Evolutionary conservation across 2,113 vertebrate genomes (phyloP).

Genomic region (Osmerus eperlanus): DNA sequence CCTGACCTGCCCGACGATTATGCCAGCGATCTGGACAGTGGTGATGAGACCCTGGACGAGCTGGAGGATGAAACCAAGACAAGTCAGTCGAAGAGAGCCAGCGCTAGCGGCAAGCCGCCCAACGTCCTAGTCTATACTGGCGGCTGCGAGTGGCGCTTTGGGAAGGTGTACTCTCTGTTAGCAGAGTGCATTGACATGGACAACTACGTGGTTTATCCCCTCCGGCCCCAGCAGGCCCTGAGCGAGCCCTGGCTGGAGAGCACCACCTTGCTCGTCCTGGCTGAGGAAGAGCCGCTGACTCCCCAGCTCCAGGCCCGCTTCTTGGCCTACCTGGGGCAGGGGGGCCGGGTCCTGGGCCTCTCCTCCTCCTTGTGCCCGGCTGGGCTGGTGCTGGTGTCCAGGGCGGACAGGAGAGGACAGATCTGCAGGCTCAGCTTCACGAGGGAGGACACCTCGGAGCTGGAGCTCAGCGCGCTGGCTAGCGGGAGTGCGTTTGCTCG

Average conservation of each 20-base stretch:
- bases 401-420: conserved; percentile 24
- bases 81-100: conserved; percentile 34
- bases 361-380: conserved; percentile 73
- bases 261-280: conserved; percentile 80
- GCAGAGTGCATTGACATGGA: conserved; percentile 75
- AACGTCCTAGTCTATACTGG: conserved; percentile 87
- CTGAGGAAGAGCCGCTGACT: conserved; percentile 64
- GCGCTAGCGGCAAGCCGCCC: conserved; percentile 72
- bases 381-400: conserved; percentile 67
- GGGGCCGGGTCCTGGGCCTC: conserved; percentile 83
- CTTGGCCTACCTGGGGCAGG: conserved; percentile 76
- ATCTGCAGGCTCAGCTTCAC: conserved; percentile 75
- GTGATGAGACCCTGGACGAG: conserved; percentile 40
- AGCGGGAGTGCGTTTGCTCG: conserved; percentile 73
- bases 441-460: conserved; percentile 58
- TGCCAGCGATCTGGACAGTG: conserved; percentile 15
- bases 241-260: conserved; percentile 86
- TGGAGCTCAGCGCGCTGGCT: conserved; percentile 71
- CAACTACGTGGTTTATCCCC: conserved; percentile 78
- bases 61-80: neutral
- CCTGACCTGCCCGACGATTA: conserved; percentile 77
- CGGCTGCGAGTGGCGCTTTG: conserved; percentile 59
- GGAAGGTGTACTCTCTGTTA: conserved; percentile 65
- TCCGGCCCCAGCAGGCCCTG: conserved; percentile 74
- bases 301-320: conserved; percentile 70